Percentiles rank a stretch among this genome's conserved stretches.
Evolutionary conservation across 2,113 vertebrate species (phyloP).

Genomic region (Ailurus styani): DNA sequence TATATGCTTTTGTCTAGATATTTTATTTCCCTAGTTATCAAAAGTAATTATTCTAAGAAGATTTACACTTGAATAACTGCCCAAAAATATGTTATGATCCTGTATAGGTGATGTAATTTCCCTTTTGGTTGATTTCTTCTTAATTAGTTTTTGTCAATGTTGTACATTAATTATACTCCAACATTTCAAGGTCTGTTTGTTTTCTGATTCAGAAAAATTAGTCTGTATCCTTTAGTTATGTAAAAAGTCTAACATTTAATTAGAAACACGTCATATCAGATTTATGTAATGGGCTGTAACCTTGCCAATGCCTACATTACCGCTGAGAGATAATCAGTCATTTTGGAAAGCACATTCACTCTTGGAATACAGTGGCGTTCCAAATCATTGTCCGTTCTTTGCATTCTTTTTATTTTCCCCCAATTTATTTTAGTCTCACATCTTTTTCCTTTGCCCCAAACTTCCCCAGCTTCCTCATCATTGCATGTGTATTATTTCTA

Average conservation of each 20-base stretch:
- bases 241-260: constrained; percentile 42
- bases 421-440: neutral
- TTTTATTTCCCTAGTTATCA: neutral
- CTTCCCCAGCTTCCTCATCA: neutral
- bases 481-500: neutral
- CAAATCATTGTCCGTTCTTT: neutral
- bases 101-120: neutral
- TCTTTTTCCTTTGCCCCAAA: neutral
- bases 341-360: neutral
- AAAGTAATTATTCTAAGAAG: neutral
- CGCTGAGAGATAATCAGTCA: neutral
- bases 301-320: neutral
- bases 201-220: constrained; percentile 59
- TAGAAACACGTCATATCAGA: constrained; percentile 27
- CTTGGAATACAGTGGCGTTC: neutral
- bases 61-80: neutral
- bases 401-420: neutral
- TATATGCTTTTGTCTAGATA: neutral
- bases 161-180: neutral
- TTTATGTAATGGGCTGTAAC: neutral
- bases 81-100: neutral
- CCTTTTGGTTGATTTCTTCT: constrained; percentile 10
- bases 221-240: constrained; percentile 34
- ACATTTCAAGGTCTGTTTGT: constrained; percentile 39
- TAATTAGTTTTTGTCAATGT: constrained; percentile 34